Percentiles rank a stretch among this genome's conserved stretches.
Conservation (phyloP, 2,888 invertebrate genomes). For the Leptarthrus brevirostris region DNA sequence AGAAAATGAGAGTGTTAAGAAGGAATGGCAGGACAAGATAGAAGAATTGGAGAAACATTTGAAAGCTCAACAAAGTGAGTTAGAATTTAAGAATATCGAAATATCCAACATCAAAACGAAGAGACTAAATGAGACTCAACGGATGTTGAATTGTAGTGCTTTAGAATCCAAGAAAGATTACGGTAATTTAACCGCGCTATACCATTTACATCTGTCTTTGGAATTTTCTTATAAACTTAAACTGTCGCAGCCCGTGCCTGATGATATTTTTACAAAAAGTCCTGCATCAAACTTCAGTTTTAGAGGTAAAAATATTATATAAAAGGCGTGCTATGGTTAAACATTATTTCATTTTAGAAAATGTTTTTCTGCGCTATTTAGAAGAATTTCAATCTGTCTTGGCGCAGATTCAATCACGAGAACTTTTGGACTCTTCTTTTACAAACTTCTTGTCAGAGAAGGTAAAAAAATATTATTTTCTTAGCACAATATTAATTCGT, state of each 20-base stretch:
- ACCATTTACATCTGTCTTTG: background rate
- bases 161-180: background rate
- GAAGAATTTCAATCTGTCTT: slow-evolving; percentile 43
- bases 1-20: slow-evolving; percentile 49
- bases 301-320: slow-evolving; percentile 45
- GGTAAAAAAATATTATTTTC: too few relatives aligned
- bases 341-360: slow-evolving; percentile 47
- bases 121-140: slow-evolving; percentile 50
- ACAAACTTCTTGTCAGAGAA: background rate
- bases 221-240: background rate
- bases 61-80: slow-evolving; percentile 50
- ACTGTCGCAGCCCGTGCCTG: background rate
- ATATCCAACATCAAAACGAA: slow-evolving; percentile 50
- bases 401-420: slow-evolving; percentile 33
- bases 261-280: slow-evolving; percentile 20
- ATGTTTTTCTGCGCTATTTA: slow-evolving; percentile 36
- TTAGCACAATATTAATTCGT: too few relatives aligned
- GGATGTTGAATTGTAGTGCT: background rate
- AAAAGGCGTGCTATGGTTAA: too few relatives aligned
- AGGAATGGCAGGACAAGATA: slow-evolving; percentile 54
- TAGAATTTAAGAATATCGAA: slow-evolving; percentile 54
- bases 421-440: background rate
- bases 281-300: slow-evolving; percentile 21
- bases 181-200: background rate
- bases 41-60: slow-evolving; percentile 51